Evolutionary conservation across 2,113 vertebrate species (phyloP), one percentile per base, ranked within the genome.

Genomic region (Madoqua kirkii): DNA sequence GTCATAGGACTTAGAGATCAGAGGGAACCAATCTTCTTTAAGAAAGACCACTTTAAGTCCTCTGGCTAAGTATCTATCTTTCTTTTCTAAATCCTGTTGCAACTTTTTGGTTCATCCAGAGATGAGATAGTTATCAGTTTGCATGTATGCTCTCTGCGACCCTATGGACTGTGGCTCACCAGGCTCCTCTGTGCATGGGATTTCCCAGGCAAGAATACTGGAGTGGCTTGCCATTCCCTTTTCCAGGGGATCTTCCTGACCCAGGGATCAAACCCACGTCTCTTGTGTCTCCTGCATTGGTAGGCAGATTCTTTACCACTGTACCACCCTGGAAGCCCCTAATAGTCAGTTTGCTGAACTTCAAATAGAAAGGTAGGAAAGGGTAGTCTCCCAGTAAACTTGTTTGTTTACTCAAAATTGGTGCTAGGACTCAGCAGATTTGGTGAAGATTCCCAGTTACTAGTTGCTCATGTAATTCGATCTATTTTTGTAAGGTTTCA

Each of bases 341-440:
- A 25, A 23, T 83, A 55, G 11, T 45, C 74, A 60, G 19, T 98
- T 96, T 96, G 88, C 83, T 91, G 57, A 94, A 64, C 81, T 97
- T 86, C 88, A 93, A 89, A 57, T 83, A 85, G 83, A 88, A 89
- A 90, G 31, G 11, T 79, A 96, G 54, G 43, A 74, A 91, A 96
- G 71, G 55, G 43, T 97, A 48, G 62, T 74, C 50, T 83, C 60
- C 93, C 23, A 95, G 50, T 91, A 89, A 55, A 93, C 48, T 92
- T 93, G 7, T 91, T 96, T 94, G 43, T 95, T 97, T 96, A 89
- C 76, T 96, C 64, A 96, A 91, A 93, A 85, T 93, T 74, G 78
- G n/a, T 87, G 57, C 57, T 84, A 88, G 59, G 43, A 81, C 85
- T 81, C 60, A 84, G 59, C 33, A 94, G 52, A 95, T 87, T 62